phyloP scores from a whole-genome alignment of 2,888 invertebrate species.

The Drosophila paramelanica region DNA sequence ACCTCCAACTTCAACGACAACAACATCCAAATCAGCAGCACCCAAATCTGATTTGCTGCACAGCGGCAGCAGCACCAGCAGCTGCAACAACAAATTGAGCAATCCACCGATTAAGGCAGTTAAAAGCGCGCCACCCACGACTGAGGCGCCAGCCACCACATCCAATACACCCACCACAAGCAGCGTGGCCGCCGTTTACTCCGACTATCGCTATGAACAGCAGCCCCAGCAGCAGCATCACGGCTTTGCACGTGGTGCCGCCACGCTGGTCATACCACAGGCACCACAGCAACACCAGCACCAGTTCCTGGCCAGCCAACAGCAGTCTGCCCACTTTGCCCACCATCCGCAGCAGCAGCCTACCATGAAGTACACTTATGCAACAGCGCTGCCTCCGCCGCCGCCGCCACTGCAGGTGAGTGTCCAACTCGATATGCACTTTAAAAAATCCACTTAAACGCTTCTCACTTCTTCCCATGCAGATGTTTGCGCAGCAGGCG shows the following conservation, averaged over 20 bases:
- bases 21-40: slow-evolving; percentile 34
- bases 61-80: slow-evolving; percentile 27
- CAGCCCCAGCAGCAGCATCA: slow-evolving; percentile 51
- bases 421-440: background rate
- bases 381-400: slow-evolving; percentile 75
- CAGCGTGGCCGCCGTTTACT: slow-evolving; percentile 59
- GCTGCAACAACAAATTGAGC: slow-evolving; percentile 54
- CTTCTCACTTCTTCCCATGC: slow-evolving; percentile 1
- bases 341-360: slow-evolving; percentile 58
- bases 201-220: slow-evolving; percentile 68
- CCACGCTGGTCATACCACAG: slow-evolving; percentile 67
- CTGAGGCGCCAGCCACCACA: slow-evolving; percentile 72
- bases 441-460: background rate
- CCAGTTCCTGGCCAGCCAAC: slow-evolving; percentile 57
- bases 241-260: slow-evolving; percentile 54
- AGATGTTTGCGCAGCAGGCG: slow-evolving; percentile 82
- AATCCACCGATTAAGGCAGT: slow-evolving; percentile 75
- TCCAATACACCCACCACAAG: slow-evolving; percentile 70
- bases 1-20: slow-evolving; percentile 22
- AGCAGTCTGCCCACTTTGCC: slow-evolving; percentile 44
- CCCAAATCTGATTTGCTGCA: slow-evolving; percentile 34
- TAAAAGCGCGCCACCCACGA: slow-evolving; percentile 64
- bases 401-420: slow-evolving; percentile 83
- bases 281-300: slow-evolving; percentile 56
- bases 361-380: slow-evolving; percentile 77